Evolutionary conservation across 2,797 vertebrate genomes (phyloP), one percentile per base, ranked within the genome.

Genomic region (Danionella dracula): DNA sequence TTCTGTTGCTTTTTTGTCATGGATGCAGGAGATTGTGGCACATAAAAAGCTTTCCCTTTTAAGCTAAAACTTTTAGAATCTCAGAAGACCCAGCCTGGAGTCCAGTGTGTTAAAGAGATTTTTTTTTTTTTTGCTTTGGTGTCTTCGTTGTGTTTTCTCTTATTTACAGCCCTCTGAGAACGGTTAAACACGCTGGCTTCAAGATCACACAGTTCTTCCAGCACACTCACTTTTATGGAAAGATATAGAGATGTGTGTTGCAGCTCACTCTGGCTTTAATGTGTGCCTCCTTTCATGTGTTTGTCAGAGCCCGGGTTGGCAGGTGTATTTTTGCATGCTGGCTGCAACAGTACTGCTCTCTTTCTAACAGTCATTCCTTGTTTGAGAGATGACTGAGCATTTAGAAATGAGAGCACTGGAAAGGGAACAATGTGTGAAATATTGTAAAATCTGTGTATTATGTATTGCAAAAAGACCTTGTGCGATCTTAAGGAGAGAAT

Each of bases 311-410:
- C 29, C 37, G 32, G 17, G 9, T 53, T 42, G 59, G 56, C 67
- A 73, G 73, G 70, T 61, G 67, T 67, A 58, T 73, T 73, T 76
- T 68, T 78, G 73, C 73, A 75, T 75, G 65, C 73, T 51, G 48
- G 61, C 35, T 37, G 50, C 19, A 66, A 66, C 32, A 31, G 34
- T 45, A 40, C 23, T 13, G 48, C 48, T 20, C 12, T 4, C 67
- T 46, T 29, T 21, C 59, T 70, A 63, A 65, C 37, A 51, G 54
- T 64, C 38, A 21, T 66, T 23, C 41, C 48, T 12, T 23, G 48
- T 64, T 68, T 50, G 71, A 70, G 53, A 68, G 55, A 53, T 55
- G 41, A 35, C 40, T 67, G 60, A 73, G 71, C 68, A 57, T 56
- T 66, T 49, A 48, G 42, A 55, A 59, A 59, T 57, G 53, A 70